Evolutionary conservation across 2,113 vertebrate genomes (phyloP), one percentile per base, ranked within the genome.

Genomic region (Lates calcarifer): DNA sequence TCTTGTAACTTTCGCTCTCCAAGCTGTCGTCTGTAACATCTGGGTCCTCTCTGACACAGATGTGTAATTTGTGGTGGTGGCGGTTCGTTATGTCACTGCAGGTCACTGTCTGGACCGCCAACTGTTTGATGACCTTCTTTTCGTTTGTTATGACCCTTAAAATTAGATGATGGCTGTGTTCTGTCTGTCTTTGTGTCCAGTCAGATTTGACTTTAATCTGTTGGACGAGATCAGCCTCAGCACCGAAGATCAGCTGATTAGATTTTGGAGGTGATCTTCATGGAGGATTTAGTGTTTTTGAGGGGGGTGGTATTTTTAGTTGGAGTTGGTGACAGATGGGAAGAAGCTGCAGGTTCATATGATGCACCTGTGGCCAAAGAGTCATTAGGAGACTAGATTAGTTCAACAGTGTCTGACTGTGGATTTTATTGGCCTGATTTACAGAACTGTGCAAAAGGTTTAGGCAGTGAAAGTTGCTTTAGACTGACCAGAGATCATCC

Each of bases 191-290:
- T 7, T 47, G 18, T 20, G 17, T 47, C 18, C 45, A 47, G 45
- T n/a, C 37, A 43, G 39, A 57, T 56, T 31, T 58, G 37, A 53
- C 17, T 66, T 58, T 55, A 65, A 18, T 76, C 73, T n/a, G 63
- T 24, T 22, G n/a, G 58, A 31, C 62, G n/a, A 43, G 45, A 68
- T 83, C 55, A 10, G 74, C 68, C 28, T 39, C 28, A 5, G 35
- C 29, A 12, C 53, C 45, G 14, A 35, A 47, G 57, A 78, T 56
- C 69, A 53, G 74, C 22, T 72, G 81, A 73, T 63, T 39, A 68
- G 47, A 64, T 62, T 76, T 45, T 80, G 10, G 41, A 76, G 72
- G 66, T 77, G 66, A 81, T 85, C 77, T 71, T 39, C 33, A 55
- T 60, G 17, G 41, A 71, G 71, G 83, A 85, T 85, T 80, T 37